Conservation (phyloP, 2,113 vertebrate genomes). For the Ivindomyrus marchei region DNA sequence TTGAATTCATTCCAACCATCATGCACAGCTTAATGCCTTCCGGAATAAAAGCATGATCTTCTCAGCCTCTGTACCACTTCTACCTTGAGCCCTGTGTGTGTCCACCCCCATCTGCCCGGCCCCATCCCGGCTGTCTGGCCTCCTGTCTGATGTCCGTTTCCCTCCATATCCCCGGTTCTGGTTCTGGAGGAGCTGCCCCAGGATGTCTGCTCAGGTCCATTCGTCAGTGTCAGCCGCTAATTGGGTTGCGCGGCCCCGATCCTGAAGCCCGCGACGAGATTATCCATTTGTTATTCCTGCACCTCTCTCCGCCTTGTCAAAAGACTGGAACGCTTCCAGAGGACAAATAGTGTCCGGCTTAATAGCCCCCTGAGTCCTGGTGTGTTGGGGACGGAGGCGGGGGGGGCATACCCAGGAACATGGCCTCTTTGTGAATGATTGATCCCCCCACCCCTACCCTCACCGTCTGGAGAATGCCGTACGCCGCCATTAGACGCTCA, state of each 20-base stretch:
- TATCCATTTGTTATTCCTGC: conserved; percentile 64
- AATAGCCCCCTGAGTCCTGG: conserved; percentile 54
- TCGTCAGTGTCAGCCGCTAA: conserved; percentile 71
- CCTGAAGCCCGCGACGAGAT: conserved; percentile 65
- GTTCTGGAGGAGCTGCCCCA: conserved; percentile 60
- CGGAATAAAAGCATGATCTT: neutral
- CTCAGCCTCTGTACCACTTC: neutral
- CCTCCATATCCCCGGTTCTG: conserved; percentile 66
- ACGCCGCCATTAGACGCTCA: neutral
- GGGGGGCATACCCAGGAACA: neutral
- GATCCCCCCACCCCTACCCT: neutral
- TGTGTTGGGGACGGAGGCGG: neutral
- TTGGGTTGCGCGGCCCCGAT: conserved; percentile 63
- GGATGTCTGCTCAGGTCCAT: conserved; percentile 62
- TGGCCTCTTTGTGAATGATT: neutral
- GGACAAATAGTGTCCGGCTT: conserved; percentile 38
- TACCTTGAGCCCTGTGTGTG: conserved; percentile 9
- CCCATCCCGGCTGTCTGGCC: conserved; percentile 58
- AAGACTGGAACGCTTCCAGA: conserved; percentile 58
- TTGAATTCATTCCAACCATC: neutral
- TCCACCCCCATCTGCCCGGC: conserved; percentile 21
- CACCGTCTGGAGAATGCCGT: neutral
- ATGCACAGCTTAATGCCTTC: neutral
- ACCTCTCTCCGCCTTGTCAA: conserved; percentile 54
- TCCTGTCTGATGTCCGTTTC: conserved; percentile 63